These are phyloP conservation scores for Lamellibrachia luymesi DNA, from an alignment of 1,140 invertebrate genomes.

Conservation along the genomic window DNA sequence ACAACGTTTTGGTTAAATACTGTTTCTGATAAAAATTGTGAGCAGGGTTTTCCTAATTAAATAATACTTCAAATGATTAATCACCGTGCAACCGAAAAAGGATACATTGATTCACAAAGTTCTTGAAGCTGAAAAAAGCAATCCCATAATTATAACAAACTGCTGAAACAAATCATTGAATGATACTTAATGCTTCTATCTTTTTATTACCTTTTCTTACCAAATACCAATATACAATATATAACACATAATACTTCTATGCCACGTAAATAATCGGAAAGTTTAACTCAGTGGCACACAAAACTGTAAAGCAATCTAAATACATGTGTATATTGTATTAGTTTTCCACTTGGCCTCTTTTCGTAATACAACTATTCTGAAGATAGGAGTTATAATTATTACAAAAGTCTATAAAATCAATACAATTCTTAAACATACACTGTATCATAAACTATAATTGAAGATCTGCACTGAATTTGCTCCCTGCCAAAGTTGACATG, in stretches of 20 bases:
- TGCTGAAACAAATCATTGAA: not conserved
- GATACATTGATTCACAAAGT: constrained; percentile 49
- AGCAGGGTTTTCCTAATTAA: not conserved
- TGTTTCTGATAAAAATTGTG: not conserved
- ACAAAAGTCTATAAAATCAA: too few relatives aligned
- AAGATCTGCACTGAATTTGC: too few relatives aligned
- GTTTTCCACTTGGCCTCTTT: too few relatives aligned
- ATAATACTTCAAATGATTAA: not conserved
- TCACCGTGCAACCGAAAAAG: not conserved
- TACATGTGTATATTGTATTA: too few relatives aligned
- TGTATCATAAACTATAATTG: too few relatives aligned
- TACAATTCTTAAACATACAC: too few relatives aligned
- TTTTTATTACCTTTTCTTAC: not conserved
- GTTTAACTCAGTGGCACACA: not conserved
- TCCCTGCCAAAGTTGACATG: not conserved
- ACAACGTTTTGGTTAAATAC: not conserved
- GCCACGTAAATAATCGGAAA: not conserved
- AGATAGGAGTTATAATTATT: too few relatives aligned
- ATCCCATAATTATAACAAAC: constrained; percentile 17
- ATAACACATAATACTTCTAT: constrained; percentile 1
- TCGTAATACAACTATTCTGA: too few relatives aligned
- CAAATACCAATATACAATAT: constrained; percentile 12
- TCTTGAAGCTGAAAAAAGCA: constrained; percentile 46
- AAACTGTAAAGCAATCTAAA: too few relatives aligned
- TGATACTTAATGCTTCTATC: not conserved